A percentile compares a stretch with the other conserved stretches of the same genome.
Evolutionary conservation across 92 coral and sea anemone genomes (phyloP).

Genomic region (Actinostola sp.): DNA sequence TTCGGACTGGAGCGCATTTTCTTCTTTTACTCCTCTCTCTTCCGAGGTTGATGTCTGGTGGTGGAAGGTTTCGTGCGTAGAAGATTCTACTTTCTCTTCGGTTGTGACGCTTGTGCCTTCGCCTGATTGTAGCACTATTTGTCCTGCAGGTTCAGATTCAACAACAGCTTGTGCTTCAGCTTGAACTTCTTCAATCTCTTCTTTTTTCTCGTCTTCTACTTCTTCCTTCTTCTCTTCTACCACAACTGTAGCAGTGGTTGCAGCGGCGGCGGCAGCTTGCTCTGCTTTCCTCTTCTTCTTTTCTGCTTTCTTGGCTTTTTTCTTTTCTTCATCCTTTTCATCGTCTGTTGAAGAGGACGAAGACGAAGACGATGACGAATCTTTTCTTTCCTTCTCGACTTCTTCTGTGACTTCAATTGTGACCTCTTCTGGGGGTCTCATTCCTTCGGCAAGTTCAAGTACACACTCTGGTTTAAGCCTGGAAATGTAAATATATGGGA

Average conservation of each 20-base stretch:
- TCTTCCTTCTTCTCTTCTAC: constrained; percentile 32
- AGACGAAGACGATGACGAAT: constrained; percentile 65
- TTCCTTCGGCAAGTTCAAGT: constrained; percentile 94
- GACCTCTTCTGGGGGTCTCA: constrained; percentile 88
- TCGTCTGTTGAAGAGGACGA: constrained; percentile 60
- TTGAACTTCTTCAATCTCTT: constrained; percentile 48
- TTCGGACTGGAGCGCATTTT: constrained; percentile 41
- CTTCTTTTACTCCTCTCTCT: constrained; percentile 57
- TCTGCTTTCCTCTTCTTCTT: constrained; percentile 47
- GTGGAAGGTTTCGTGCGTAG: constrained; percentile 39
- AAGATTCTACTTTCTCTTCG: constrained; percentile 32
- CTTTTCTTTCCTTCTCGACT: constrained; percentile 53
- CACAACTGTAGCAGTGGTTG: constrained; percentile 32
- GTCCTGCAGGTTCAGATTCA: constrained; percentile 31
- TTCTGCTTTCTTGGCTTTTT: constrained; percentile 55
- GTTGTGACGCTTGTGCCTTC: constrained; percentile 46
- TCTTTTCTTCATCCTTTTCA: constrained; percentile 56
- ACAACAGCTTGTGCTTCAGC: constrained; percentile 49
- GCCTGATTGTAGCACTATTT: constrained; percentile 1
- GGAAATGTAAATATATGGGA: too few species aligned
- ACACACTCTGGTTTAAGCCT: constrained; percentile 92
- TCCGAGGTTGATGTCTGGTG: constrained; percentile 52
- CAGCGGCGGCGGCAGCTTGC: constrained; percentile 36
- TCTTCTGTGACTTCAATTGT: constrained; percentile 46
- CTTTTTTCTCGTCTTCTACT: constrained; percentile 49